These are phyloP conservation scores for Stichopus chloronotus DNA, from an alignment of 35 echinoderm and acorn worm genomes.

Conservation along the genomic window DNA sequence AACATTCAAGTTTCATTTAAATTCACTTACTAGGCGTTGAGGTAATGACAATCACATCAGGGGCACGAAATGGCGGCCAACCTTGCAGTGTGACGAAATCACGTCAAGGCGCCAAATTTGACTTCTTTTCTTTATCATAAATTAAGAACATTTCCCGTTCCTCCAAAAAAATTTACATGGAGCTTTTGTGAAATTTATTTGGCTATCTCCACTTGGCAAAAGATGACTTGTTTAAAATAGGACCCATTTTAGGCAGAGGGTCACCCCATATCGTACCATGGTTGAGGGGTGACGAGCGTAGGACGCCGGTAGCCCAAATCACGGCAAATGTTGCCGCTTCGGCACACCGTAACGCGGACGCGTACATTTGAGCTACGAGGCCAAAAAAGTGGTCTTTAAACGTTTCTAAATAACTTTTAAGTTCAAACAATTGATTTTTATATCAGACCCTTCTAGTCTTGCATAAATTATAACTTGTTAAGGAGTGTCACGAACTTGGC, in stretches of 20 bases:
- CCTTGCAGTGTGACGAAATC: conserved; percentile 21
- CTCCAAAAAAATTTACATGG: not conserved
- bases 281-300: conserved; percentile 13
- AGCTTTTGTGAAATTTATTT: not conserved
- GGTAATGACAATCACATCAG: not conserved
- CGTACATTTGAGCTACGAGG: not conserved
- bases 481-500: not conserved
- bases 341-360: not conserved
- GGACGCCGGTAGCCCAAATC: not conserved
- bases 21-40: not conserved
- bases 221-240: not conserved
- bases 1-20: not conserved
- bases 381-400: not conserved
- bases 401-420: not conserved
- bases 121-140: not conserved
- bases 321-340: conserved; percentile 26
- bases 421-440: not conserved
- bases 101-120: not conserved
- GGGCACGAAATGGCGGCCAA: not conserved
- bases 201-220: not conserved
- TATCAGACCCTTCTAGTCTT: not conserved
- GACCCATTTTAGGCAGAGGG: not conserved
- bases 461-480: not conserved
- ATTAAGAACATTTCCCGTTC: not conserved
- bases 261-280: not conserved